A percentile compares a stretch with the other conserved stretches of the same genome.
phyloP scores from a whole-genome alignment of 2,113 vertebrate genomes.

The Trinectes maculatus region DNA sequence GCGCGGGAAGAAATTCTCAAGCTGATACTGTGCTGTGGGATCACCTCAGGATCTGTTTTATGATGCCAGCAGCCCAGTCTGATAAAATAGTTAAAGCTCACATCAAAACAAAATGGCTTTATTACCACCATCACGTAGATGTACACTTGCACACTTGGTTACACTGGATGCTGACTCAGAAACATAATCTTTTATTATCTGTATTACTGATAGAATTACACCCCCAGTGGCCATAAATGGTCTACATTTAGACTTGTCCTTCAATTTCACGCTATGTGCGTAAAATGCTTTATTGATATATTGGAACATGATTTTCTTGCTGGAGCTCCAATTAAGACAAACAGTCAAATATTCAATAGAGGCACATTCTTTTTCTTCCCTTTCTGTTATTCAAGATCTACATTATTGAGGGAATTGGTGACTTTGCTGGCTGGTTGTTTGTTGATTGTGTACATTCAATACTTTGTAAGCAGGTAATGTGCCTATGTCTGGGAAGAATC shows the following conservation, averaged over 20 bases:
- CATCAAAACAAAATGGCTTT: constrained; percentile 30
- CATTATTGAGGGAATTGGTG: constrained; percentile 3
- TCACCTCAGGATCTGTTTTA: constrained; percentile 31
- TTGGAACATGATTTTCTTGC: neutral
- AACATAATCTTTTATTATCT: constrained; percentile 22
- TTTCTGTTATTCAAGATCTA: too few relatives aligned
- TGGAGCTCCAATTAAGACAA: neutral
- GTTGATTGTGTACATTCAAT: constrained; percentile 18
- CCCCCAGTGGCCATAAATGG: too few relatives aligned
- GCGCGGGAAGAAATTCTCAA: constrained; percentile 30
- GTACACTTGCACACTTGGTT: neutral
- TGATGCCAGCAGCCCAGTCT: constrained; percentile 29
- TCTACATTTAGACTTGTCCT: too few relatives aligned
- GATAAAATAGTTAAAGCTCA: constrained; percentile 35
- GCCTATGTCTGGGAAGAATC: constrained; percentile 29
- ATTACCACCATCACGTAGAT: constrained; percentile 32
- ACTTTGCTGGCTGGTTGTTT: constrained; percentile 10
- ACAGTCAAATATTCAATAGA: neutral
- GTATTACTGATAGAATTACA: too few relatives aligned
- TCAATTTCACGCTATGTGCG: neutral
- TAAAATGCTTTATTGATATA: neutral
- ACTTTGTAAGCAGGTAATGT: constrained; percentile 22
- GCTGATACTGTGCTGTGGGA: constrained; percentile 39
- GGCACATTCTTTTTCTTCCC: neutral
- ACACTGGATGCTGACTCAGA: constrained; percentile 2